These are phyloP conservation scores for Drosophila emarginata DNA, from an alignment of 2,888 invertebrate genomes.

Conservation along the genomic window DNA sequence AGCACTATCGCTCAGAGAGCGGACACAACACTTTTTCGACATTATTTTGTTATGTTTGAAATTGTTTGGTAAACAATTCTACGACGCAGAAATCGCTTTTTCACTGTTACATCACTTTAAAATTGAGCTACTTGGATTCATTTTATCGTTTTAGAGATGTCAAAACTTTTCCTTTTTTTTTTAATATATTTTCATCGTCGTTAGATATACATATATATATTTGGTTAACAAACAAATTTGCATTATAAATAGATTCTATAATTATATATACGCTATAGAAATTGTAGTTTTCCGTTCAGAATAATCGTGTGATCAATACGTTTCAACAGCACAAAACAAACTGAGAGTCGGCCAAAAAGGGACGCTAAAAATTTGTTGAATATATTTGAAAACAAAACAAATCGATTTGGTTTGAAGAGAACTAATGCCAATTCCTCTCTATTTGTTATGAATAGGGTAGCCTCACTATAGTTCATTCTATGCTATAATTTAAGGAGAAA, in stretches of 20 bases:
- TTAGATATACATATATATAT: background rate
- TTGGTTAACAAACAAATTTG: conserved; percentile 13
- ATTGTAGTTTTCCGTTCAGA: conserved; percentile 26
- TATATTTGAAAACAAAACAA: conserved; percentile 13
- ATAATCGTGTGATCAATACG: conserved; percentile 27
- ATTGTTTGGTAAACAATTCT: conserved; percentile 48
- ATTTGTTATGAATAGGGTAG: too few species aligned
- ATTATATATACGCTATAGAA: conserved; percentile 57
- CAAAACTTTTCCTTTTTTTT: background rate
- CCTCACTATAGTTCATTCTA: too few species aligned
- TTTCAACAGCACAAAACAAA: conserved; percentile 41
- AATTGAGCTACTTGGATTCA: background rate
- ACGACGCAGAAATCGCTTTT: conserved; percentile 55
- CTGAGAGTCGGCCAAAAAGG: conserved; percentile 46
- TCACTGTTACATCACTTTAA: conserved; percentile 59
- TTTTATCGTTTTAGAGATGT: background rate
- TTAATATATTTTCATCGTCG: background rate
- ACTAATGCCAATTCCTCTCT: background rate
- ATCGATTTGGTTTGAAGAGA: background rate
- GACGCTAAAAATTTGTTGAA: conserved; percentile 46
- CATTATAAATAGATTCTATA: conserved; percentile 58
- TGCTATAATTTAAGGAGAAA: too few species aligned
- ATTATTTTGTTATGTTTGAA: conserved; percentile 78
- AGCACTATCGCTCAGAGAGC: conserved; percentile 85
- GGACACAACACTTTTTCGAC: conserved; percentile 87